These are phyloP conservation scores for Lutjanus erythropterus DNA, from an alignment of 2,113 vertebrate genomes.

Conservation along the genomic window DNA sequence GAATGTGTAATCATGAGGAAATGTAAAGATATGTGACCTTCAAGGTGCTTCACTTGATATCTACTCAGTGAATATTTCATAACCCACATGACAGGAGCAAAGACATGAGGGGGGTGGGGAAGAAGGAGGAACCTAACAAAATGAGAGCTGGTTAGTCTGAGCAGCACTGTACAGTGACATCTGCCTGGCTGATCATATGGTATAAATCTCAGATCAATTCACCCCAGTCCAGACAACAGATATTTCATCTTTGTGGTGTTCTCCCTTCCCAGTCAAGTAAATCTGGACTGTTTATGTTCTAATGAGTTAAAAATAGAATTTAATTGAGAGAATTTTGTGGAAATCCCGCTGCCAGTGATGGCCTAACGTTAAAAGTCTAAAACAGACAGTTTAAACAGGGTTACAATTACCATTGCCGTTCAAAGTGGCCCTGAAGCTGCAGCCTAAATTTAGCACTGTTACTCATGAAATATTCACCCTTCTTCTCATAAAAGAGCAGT, in stretches of 20 bases:
- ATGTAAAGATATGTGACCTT: conserved; percentile 48
- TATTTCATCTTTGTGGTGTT: neutral
- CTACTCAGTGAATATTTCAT: conserved; percentile 84
- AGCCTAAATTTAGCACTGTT: conserved; percentile 73
- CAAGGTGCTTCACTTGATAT: conserved; percentile 58
- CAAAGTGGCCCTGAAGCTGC: conserved; percentile 37
- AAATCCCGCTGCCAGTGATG: conserved; percentile 9
- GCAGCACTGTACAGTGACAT: conserved; percentile 14
- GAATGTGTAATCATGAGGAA: conserved; percentile 14
- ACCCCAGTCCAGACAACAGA: conserved; percentile 1
- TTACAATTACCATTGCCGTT: conserved; percentile 42
- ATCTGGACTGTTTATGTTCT: neutral
- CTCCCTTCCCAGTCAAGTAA: neutral
- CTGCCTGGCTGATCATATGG: neutral
- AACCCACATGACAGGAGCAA: conserved; percentile 61
- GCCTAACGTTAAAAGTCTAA: conserved; percentile 7
- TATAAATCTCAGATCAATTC: too few species aligned
- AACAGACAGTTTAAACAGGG: conserved; percentile 10
- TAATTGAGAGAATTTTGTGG: neutral
- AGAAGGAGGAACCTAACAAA: conserved; percentile 34
- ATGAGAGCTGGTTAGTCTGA: conserved; percentile 39
- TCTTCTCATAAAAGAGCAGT: conserved; percentile 47
- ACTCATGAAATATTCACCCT: conserved; percentile 81
- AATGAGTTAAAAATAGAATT: neutral
- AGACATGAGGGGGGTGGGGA: conserved; percentile 56